A percentile compares a stretch with the other conserved stretches of the same genome.
These are phyloP conservation scores for Capricornis sumatraensis DNA, from an alignment of 2,113 vertebrate genomes.

Conservation along the genomic window DNA sequence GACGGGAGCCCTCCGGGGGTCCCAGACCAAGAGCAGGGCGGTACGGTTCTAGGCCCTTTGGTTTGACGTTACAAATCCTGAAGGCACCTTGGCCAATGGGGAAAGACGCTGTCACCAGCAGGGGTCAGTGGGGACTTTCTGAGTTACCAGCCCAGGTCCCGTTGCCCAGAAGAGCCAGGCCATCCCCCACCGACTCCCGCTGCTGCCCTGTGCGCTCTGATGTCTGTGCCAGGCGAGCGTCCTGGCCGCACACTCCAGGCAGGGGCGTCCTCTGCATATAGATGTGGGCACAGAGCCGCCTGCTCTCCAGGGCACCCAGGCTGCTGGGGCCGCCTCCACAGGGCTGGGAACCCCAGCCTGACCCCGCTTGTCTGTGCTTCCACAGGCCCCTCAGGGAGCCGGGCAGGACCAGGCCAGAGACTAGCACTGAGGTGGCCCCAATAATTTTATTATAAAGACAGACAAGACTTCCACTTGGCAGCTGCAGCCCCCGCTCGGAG, in stretches of 20 bases:
- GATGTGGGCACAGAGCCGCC: background rate
- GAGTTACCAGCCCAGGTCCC: background rate
- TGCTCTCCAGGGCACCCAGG: background rate
- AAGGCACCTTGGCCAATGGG: background rate
- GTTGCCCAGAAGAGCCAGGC: background rate
- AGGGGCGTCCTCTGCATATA: background rate
- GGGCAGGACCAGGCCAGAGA: background rate
- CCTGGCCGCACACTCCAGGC: background rate
- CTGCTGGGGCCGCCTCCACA: background rate
- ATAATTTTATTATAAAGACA: slow-evolving; percentile 74
- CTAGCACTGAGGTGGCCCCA: slow-evolving; percentile 48
- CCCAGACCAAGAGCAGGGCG: background rate
- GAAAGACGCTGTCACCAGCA: accelerated
- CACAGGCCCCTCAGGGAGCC: background rate
- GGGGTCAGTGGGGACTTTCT: background rate
- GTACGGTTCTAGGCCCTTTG: background rate
- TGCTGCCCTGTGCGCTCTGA: background rate
- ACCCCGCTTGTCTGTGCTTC: background rate
- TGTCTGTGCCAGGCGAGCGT: accelerated
- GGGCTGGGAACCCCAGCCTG: background rate
- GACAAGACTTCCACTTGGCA: slow-evolving; percentile 49
- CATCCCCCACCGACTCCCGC: background rate
- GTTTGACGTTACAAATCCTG: background rate
- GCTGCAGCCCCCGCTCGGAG: slow-evolving; percentile 40
- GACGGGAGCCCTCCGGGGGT: background rate